Evolutionary conservation across 2,113 vertebrate genomes (phyloP).

Genomic region (Oophaga pumilio): DNA sequence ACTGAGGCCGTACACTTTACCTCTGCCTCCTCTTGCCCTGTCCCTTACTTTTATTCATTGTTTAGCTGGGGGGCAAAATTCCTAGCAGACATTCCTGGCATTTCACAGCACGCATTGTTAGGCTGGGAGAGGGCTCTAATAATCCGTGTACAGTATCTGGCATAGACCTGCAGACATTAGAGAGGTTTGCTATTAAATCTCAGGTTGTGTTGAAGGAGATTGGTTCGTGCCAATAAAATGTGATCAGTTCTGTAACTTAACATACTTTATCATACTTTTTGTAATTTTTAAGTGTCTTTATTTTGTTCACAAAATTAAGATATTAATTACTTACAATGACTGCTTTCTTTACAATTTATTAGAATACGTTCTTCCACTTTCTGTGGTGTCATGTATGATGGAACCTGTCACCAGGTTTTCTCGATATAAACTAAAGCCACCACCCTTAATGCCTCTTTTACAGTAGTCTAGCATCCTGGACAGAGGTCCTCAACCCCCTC

Average conservation of each 20-base stretch:
- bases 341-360: neutral
- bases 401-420: too few relatives aligned
- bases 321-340: too few relatives aligned
- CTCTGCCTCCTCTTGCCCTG: slow-evolving; percentile 1
- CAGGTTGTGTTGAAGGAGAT: neutral
- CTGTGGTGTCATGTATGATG: too few relatives aligned
- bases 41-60: slow-evolving; percentile 10
- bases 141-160: slow-evolving; percentile 3
- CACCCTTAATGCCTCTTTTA: too few relatives aligned
- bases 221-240: neutral
- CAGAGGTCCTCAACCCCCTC: too few relatives aligned
- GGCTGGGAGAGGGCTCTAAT: neutral
- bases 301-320: neutral
- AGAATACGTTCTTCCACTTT: neutral
- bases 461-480: too few relatives aligned
- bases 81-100: slow-evolving; percentile 23
- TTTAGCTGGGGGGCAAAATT: slow-evolving; percentile 26
- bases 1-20: neutral
- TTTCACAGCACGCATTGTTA: slow-evolving; percentile 23
- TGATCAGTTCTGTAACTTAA: neutral
- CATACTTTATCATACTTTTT: neutral
- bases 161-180: neutral
- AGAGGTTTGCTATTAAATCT: neutral
- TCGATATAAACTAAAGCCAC: too few relatives aligned
- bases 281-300: neutral